phyloP scores from a whole-genome alignment of 1,140 invertebrate genomes.

The Aphidius ervi region DNA sequence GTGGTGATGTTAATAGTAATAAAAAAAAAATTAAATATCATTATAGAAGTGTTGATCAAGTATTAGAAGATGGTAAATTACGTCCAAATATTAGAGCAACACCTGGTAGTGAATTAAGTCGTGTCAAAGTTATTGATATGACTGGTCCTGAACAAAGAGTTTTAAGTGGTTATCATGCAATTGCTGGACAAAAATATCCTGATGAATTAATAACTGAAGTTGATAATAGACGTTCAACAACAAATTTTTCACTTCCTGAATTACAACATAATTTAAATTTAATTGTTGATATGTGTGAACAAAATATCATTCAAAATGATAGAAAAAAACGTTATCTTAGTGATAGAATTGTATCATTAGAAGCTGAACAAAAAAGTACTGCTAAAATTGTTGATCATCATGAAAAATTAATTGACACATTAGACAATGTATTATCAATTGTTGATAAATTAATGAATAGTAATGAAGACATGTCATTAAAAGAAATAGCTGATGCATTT shows the following conservation, averaged over 20 bases:
- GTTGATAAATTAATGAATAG: constrained; percentile 66
- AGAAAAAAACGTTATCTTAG: constrained; percentile 69
- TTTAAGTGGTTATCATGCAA: constrained; percentile 91
- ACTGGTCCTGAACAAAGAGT: constrained; percentile 92
- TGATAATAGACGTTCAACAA: constrained; percentile 56
- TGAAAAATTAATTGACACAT: constrained; percentile 65
- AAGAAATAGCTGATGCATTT: constrained; percentile 71
- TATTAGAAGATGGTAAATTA: constrained; percentile 81
- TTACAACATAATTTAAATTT: constrained; percentile 89
- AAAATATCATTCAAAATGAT: constrained; percentile 90
- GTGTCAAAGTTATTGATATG: constrained; percentile 99
- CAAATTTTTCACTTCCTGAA: constrained; percentile 78
- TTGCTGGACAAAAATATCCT: constrained; percentile 60
- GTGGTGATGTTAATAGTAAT: constrained; percentile 46
- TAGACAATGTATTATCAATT: constrained; percentile 68
- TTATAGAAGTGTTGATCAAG: constrained; percentile 89
- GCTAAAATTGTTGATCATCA: constrained; percentile 71
- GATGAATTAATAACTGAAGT: constrained; percentile 50
- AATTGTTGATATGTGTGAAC: constrained; percentile 88
- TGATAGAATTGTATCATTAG: constrained; percentile 74
- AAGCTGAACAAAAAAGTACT: constrained; percentile 73
- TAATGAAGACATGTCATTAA: constrained; percentile 61
- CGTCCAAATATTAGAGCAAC: constrained; percentile 53
- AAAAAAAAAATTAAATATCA: constrained; percentile 73
- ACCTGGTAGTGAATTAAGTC: constrained; percentile 60